phyloP scores from a whole-genome alignment of 2,888 invertebrate species.

The Marronus borbonicus region DNA sequence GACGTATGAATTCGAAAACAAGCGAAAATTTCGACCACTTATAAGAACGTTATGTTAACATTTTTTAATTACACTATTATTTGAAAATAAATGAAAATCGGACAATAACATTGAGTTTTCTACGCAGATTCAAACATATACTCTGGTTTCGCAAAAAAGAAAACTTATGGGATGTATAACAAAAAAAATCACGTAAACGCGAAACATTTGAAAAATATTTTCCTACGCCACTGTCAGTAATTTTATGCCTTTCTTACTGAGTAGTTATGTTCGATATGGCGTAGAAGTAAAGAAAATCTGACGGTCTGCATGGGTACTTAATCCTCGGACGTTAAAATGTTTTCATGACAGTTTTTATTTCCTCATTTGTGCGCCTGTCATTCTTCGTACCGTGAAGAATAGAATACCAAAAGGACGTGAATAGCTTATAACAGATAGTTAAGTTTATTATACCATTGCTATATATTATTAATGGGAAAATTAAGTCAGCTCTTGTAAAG shows the following conservation, averaged over 20 bases:
- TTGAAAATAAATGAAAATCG: too few species aligned
- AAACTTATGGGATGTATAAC: too few species aligned
- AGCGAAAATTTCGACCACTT: too few species aligned
- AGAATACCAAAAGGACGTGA: conserved; percentile 11
- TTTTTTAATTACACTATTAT: too few species aligned
- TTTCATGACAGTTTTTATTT: conserved; percentile 34
- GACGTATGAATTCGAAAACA: too few species aligned
- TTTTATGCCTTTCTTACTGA: background rate
- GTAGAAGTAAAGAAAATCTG: conserved; percentile 19
- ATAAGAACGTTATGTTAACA: too few species aligned
- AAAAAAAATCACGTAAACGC: too few species aligned
- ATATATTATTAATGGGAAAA: conserved; percentile 24
- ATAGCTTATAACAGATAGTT: conserved; percentile 23
- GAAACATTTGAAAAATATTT: background rate
- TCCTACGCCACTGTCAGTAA: background rate
- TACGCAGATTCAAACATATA: too few species aligned
- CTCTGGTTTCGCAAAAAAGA: too few species aligned
- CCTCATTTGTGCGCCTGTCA: background rate
- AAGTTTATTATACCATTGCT: conserved; percentile 19
- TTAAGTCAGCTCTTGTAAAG: background rate
- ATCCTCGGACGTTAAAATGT: conserved; percentile 18
- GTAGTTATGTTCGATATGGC: background rate
- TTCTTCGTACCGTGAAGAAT: background rate
- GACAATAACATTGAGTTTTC: too few species aligned
- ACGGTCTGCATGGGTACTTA: conserved; percentile 1